Conservation (phyloP, 2,888 invertebrate species). For the Perithous albicinctus region DNA sequence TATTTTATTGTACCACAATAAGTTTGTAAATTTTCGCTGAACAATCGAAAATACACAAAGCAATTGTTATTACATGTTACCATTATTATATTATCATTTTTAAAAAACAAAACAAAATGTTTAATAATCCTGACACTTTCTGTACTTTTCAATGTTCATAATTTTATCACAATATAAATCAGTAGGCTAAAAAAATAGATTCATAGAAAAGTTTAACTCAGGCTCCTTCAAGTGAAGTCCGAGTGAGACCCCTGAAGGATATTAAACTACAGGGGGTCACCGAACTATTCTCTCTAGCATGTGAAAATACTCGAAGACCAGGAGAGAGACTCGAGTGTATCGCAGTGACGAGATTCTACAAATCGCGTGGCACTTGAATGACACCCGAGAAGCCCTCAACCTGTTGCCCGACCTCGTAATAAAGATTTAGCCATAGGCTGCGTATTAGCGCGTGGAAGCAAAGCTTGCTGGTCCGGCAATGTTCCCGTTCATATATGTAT, state of each 20-base stretch:
- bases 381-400: slow-evolving; percentile 12
- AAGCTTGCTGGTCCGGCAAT: background rate
- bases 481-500: background rate
- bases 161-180: too few species aligned
- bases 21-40: too few species aligned
- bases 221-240: too few species aligned
- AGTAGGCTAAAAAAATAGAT: too few species aligned
- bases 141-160: too few species aligned
- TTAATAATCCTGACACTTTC: too few species aligned
- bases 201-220: too few species aligned
- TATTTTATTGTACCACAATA: background rate
- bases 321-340: background rate
- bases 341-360: background rate
- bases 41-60: too few species aligned
- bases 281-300: slow-evolving; percentile 19
- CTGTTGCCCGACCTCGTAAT: slow-evolving; percentile 23
- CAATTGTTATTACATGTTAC: too few species aligned
- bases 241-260: background rate
- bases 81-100: too few species aligned
- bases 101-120: too few species aligned
- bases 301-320: background rate
- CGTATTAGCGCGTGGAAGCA: background rate
- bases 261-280: slow-evolving; percentile 2
- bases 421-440: slow-evolving; percentile 29
- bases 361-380: slow-evolving; percentile 12